phyloP scores from a whole-genome alignment of 2,797 vertebrate species.

The Phoeniculus purpureus region DNA sequence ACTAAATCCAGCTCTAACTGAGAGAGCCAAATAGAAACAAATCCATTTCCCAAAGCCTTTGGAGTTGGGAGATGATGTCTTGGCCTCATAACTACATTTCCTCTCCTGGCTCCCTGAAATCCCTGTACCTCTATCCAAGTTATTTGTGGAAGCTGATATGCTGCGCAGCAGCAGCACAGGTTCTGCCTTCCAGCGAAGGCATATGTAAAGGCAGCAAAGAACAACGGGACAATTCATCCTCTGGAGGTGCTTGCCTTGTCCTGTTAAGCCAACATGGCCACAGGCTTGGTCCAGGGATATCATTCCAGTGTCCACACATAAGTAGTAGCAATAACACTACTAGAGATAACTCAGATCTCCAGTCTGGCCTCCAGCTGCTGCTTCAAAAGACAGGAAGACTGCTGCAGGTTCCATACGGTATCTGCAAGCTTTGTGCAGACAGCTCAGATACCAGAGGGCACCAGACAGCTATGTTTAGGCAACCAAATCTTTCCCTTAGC shows the following conservation, averaged over 20 bases:
- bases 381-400: neutral
- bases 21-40: neutral
- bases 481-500: neutral
- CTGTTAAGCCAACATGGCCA: neutral
- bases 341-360: neutral
- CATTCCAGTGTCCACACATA: neutral
- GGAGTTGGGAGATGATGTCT: neutral
- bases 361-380: neutral
- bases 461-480: constrained; percentile 8
- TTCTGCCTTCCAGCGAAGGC: neutral
- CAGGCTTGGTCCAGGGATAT: neutral
- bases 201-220: neutral
- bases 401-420: neutral
- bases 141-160: neutral
- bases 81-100: neutral
- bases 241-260: neutral
- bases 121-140: neutral
- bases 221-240: neutral
- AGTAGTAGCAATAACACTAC: neutral
- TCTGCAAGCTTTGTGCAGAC: neutral
- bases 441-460: neutral
- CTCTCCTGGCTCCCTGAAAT: neutral
- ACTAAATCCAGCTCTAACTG: neutral
- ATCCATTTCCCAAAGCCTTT: neutral
- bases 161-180: neutral